These are phyloP conservation scores for Embidobia sp. DNA, from an alignment of 2,888 invertebrate genomes.

Conservation along the genomic window DNA sequence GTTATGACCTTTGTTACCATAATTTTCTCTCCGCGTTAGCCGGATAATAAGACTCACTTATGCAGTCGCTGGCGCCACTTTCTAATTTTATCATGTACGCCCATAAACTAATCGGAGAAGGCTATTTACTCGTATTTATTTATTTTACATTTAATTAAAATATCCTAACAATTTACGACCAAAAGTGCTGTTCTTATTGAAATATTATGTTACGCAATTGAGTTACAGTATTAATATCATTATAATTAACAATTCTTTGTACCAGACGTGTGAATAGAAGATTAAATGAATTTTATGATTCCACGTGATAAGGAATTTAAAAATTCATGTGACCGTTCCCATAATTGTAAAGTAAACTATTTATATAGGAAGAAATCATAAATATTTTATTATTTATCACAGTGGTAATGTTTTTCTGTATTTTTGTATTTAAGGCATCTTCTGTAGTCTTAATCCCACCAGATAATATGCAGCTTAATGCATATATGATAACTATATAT, in stretches of 20 bases:
- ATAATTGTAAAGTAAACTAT: too few species aligned
- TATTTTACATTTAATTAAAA: slow-evolving; percentile 54
- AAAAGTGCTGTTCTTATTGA: slow-evolving; percentile 24
- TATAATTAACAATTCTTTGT: not conserved
- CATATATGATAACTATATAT: too few species aligned
- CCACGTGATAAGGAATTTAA: too few species aligned
- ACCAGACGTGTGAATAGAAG: not conserved
- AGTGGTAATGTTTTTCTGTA: too few species aligned
- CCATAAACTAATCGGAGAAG: slow-evolving; percentile 37
- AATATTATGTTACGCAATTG: slow-evolving; percentile 1
- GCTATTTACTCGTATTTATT: slow-evolving; percentile 40
- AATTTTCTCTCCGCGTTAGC: slow-evolving; percentile 43
- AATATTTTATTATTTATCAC: too few species aligned
- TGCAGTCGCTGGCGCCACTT: slow-evolving; percentile 46
- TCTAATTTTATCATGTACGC: slow-evolving; percentile 45
- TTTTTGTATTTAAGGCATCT: too few species aligned
- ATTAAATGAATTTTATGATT: not conserved
- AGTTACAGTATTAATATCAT: not conserved
- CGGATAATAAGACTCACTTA: slow-evolving; percentile 22
- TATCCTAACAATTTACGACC: slow-evolving; percentile 36
- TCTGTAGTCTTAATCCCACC: too few species aligned
- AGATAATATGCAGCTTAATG: too few species aligned
- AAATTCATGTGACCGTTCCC: too few species aligned
- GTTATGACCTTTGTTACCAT: slow-evolving; percentile 56
- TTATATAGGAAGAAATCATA: too few species aligned